phyloP scores from a whole-genome alignment of 92 coral and sea anemone genomes.

The Metridium senile region DNA sequence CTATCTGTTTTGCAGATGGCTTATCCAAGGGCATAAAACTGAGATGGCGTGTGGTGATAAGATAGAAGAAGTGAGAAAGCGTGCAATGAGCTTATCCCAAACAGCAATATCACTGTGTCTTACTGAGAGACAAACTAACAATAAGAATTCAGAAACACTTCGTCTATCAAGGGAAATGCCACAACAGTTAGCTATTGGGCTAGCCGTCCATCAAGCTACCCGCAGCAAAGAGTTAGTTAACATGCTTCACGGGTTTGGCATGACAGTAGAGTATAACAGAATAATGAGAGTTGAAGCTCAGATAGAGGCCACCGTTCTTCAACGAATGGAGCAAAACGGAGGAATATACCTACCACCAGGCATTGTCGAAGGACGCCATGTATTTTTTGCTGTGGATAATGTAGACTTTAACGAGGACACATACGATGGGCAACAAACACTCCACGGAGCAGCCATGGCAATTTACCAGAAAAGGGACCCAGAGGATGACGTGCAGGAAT shows the following conservation, averaged over 20 bases:
- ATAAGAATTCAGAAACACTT: conserved; percentile 19
- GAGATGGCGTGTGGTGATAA: neutral
- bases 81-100: conserved; percentile 26
- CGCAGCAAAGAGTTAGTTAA: conserved; percentile 43
- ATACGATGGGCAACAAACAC: conserved; percentile 47
- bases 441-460: conserved; percentile 71
- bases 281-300: conserved; percentile 35
- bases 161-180: conserved; percentile 40
- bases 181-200: conserved; percentile 39
- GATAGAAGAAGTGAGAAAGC: conserved; percentile 5
- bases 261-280: conserved; percentile 47
- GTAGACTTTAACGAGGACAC: conserved; percentile 61
- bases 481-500: conserved; percentile 27
- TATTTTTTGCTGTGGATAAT: conserved; percentile 63
- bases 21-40: conserved; percentile 38
- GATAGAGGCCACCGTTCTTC: conserved; percentile 33
- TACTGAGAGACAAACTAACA: conserved; percentile 30
- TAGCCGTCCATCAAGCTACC: conserved; percentile 42
- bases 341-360: conserved; percentile 60
- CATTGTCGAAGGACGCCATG: conserved; percentile 49
- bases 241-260: conserved; percentile 48
- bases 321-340: conserved; percentile 55
- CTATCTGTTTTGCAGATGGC: conserved; percentile 48
- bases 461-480: conserved; percentile 50
- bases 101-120: conserved; percentile 27